Evolutionary conservation across 1,140 invertebrate genomes (phyloP).

Genomic region (Mactra quadrangularis): DNA sequence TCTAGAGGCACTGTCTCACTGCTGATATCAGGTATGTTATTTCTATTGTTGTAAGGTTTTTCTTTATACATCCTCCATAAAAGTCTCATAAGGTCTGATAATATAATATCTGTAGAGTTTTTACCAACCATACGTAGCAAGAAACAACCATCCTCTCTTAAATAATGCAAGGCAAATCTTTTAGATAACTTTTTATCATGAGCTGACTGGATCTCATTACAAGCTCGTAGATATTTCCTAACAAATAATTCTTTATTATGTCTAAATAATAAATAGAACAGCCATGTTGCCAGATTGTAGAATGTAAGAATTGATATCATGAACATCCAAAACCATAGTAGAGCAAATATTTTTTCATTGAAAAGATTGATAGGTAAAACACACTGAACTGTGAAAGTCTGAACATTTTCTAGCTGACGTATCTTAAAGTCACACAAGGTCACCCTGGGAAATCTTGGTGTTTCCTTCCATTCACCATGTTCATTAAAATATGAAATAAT

Average conservation of each 20-base stretch:
- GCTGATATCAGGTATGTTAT: neutral
- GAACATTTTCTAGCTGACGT: conserved; percentile 83
- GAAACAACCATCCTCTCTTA: conserved; percentile 75
- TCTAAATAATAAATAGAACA: conserved; percentile 70
- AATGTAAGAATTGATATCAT: conserved; percentile 80
- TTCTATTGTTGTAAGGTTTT: conserved; percentile 29
- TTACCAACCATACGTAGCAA: conserved; percentile 73
- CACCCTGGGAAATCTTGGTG: conserved; percentile 83
- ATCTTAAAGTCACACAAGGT: conserved; percentile 85
- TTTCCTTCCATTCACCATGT: conserved; percentile 79
- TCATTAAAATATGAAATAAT: conserved; percentile 80
- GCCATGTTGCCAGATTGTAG: conserved; percentile 78
- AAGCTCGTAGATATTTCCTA: conserved; percentile 80
- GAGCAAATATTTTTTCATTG: conserved; percentile 85
- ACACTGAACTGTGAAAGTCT: conserved; percentile 83
- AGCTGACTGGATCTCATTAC: conserved; percentile 50
- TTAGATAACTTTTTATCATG: conserved; percentile 58
- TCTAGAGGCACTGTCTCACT: neutral
- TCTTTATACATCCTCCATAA: conserved; percentile 74
- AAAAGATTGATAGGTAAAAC: conserved; percentile 86
- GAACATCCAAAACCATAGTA: conserved; percentile 79
- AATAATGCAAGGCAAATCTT: conserved; percentile 66
- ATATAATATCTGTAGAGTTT: conserved; percentile 79
- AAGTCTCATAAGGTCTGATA: conserved; percentile 75
- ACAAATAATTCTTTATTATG: conserved; percentile 76